Base-by-base conservation (phyloP, 2,888 invertebrate genomes). In the Sinhomidia bicolor region DNA sequence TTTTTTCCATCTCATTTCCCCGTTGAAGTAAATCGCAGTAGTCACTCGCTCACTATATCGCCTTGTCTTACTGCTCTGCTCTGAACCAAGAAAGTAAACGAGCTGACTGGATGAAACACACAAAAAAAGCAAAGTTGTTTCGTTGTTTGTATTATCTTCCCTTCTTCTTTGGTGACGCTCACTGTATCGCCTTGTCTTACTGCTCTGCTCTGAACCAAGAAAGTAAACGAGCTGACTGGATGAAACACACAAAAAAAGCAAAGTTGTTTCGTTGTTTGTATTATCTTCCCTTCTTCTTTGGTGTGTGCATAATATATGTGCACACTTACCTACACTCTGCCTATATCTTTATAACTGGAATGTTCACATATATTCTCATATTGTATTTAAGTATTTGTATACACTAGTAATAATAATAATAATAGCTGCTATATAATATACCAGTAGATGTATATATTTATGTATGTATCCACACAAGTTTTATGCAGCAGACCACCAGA, bases 1-100 rank as follows among this genome's bases (percentile, higher is more conserved):
- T 47, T 26, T 74, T 23, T 74, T 47, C 57, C 78, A 57, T 57
- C 20, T 62, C 78, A 85, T 85, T 85, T 85, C 85, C 85, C 80
- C 41, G 68, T 85, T 80, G 54, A 57, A 65, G 41, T 36, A 78
- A 78, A 57, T 78, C 32, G 54, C 57, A 78, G 54, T 76, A 78
- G 78, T 78, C 57, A 26, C 14, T 76, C 29, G 7, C 51, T 76
- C 76, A 44, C 23, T 71, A n/a, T n/a, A n/a, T n/a, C n/a, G n/a
- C 20, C 9, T 26, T 23, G 29, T 60, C 57, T 62, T n/a, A 17
- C 57, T 57, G n/a, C 62, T 32, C 62, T 62, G 17, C 17, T 23
- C 68, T 68, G 23, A 74, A 60, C 60, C 23, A 74, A 26, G 51
- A 74, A 74, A 71, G 12, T 12, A 44, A 36, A 78, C 65, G 9